phyloP scores from a whole-genome alignment of 2,113 vertebrate species.

The Coregonus clupeaformis region DNA sequence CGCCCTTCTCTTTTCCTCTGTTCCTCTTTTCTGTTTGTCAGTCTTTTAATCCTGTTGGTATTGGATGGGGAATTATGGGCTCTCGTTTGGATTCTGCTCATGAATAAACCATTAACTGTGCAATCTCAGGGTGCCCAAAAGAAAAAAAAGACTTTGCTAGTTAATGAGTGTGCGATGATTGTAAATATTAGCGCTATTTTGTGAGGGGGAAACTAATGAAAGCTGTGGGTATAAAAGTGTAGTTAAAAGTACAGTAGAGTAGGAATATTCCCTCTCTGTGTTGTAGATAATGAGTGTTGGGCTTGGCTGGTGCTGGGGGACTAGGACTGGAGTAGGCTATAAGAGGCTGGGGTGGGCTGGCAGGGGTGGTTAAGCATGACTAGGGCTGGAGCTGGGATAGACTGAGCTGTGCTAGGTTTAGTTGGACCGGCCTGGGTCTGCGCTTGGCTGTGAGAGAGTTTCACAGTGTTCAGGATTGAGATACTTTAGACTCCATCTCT shows the following conservation, averaged over 20 bases:
- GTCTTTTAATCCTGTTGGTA: slow-evolving; percentile 58
- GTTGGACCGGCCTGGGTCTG: slow-evolving; percentile 17
- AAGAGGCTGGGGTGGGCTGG: background rate
- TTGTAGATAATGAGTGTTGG: background rate
- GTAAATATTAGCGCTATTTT: slow-evolving; percentile 46
- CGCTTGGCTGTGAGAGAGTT: slow-evolving; percentile 17
- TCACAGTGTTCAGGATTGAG: slow-evolving; percentile 34
- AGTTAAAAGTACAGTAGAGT: slow-evolving; percentile 35
- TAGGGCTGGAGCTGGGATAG: slow-evolving; percentile 26
- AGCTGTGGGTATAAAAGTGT: slow-evolving; percentile 24
- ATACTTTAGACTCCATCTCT: slow-evolving; percentile 34
- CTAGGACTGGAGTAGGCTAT: too few species aligned
- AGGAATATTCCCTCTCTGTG: slow-evolving; percentile 34
- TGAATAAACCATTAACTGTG: slow-evolving; percentile 59
- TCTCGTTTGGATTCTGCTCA: slow-evolving; percentile 52
- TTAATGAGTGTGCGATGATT: slow-evolving; percentile 46
- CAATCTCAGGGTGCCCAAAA: slow-evolving; percentile 27
- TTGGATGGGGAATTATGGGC: slow-evolving; percentile 55
- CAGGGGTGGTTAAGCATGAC: background rate
- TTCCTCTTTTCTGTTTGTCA: slow-evolving; percentile 25
- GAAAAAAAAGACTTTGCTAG: slow-evolving; percentile 22
- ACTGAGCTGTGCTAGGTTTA: background rate
- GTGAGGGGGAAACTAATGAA: slow-evolving; percentile 17
- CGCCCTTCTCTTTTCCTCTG: slow-evolving; percentile 4
- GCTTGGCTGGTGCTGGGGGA: background rate